A percentile compares a stretch with the other conserved stretches of the same genome.
phyloP scores from a whole-genome alignment of 1,140 invertebrate species.

The Mya arenaria region DNA sequence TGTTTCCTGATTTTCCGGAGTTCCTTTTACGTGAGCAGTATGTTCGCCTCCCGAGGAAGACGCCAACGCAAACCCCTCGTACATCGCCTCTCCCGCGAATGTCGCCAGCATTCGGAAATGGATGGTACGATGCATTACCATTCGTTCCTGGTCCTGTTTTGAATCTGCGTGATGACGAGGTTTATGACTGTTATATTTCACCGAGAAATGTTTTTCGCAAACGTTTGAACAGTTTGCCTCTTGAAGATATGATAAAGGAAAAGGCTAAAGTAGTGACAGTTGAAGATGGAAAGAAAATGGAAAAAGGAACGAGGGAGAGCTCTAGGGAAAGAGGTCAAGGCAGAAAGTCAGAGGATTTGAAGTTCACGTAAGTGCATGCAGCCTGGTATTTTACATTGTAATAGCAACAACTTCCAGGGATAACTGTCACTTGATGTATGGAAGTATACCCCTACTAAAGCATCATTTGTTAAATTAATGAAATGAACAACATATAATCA shows the following conservation, averaged over 20 bases:
- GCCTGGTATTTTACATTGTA: too few species aligned
- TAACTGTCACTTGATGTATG: too few species aligned
- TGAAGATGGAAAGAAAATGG: too few species aligned
- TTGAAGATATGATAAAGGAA: constrained; percentile 24
- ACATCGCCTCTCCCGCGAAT: constrained; percentile 30
- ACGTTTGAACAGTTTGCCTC: constrained; percentile 16
- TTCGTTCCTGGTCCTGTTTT: constrained; percentile 33
- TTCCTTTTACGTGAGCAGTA: constrained; percentile 28
- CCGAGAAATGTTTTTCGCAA: constrained; percentile 25
- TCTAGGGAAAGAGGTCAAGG: too few species aligned
- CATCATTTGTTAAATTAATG: too few species aligned
- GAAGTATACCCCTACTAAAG: too few species aligned
- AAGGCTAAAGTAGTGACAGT: too few species aligned
- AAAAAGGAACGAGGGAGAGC: too few species aligned
- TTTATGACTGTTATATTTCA: constrained; percentile 36
- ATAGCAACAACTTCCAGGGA: too few species aligned
- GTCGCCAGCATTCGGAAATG: constrained; percentile 33
- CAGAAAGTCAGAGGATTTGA: too few species aligned
- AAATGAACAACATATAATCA: too few species aligned
- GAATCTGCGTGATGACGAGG: constrained; percentile 21
- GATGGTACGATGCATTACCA: constrained; percentile 21
- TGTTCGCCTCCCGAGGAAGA: background rate
- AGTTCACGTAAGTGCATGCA: too few species aligned
- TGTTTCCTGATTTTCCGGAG: constrained; percentile 45
- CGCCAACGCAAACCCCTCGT: constrained; percentile 9